Evolutionary conservation across 2,888 invertebrate genomes (phyloP).

Genomic region (Merodon equestris): DNA sequence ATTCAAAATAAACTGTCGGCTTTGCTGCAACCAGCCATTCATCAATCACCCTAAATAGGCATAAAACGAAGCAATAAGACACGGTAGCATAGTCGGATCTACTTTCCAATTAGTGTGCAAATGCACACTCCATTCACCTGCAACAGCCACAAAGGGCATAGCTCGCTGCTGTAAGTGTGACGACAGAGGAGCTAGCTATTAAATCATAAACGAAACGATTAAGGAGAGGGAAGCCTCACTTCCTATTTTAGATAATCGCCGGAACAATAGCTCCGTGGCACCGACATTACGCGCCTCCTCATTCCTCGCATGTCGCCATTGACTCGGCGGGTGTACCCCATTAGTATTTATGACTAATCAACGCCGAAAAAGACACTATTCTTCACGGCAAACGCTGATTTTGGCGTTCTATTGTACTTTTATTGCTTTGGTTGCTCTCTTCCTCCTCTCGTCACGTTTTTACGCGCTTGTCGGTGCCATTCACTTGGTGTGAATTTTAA

Average conservation of each 20-base stretch:
- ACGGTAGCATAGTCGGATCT: too few species aligned
- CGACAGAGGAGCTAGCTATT: not conserved
- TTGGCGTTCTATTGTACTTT: too few species aligned
- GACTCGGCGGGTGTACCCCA: not conserved
- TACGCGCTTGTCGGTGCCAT: too few species aligned
- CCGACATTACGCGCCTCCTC: not conserved
- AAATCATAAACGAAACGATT: not conserved
- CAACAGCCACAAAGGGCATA: not conserved
- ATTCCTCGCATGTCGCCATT: not conserved
- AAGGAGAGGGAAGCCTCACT: not conserved
- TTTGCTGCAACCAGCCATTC: too few species aligned
- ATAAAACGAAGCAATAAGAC: too few species aligned
- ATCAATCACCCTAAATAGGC: too few species aligned
- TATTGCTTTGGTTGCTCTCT: too few species aligned
- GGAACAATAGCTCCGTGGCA: not conserved
- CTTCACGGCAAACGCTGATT: not conserved
- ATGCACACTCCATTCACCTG: too few species aligned
- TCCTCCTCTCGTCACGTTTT: too few species aligned
- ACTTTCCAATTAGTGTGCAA: too few species aligned
- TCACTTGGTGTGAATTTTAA: too few species aligned
- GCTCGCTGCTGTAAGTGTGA: not conserved
- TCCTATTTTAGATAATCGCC: not conserved
- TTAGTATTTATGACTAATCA: slow-evolving; percentile 4
- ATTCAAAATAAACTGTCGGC: too few species aligned
- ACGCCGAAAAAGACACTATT: not conserved